These are phyloP conservation scores for Apocheima hispidaria DNA, from an alignment of 2,888 invertebrate genomes.

Conservation along the genomic window DNA sequence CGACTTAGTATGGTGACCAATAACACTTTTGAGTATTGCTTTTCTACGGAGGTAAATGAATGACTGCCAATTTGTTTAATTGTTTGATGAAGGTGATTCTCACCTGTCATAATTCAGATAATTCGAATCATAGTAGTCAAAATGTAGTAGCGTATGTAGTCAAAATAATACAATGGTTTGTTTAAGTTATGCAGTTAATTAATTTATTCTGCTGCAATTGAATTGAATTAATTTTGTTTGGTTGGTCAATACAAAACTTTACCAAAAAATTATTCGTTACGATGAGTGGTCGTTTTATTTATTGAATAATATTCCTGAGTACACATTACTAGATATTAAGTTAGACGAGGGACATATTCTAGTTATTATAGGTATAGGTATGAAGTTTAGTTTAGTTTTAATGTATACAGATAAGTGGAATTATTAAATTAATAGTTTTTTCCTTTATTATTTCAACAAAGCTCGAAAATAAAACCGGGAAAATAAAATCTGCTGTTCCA, in stretches of 20 bases:
- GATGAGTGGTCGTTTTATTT: neutral
- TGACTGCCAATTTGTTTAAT: conserved; percentile 31
- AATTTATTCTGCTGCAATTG: neutral
- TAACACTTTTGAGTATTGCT: conserved; percentile 11
- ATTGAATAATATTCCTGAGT: too few species aligned
- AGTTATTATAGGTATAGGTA: too few species aligned
- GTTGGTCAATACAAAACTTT: neutral
- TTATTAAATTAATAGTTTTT: too few species aligned
- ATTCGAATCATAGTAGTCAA: conserved; percentile 1
- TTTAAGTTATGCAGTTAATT: neutral
- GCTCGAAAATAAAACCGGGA: too few species aligned
- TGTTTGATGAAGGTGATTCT: conserved; percentile 19
- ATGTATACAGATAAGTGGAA: too few species aligned
- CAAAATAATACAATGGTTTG: conserved; percentile 6
- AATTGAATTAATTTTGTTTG: neutral
- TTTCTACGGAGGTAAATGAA: conserved; percentile 17
- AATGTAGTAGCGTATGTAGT: conserved; percentile 13
- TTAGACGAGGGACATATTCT: too few species aligned
- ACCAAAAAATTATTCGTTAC: neutral
- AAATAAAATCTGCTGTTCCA: too few species aligned
- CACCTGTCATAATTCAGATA: conserved; percentile 22
- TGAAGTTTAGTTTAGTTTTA: too few species aligned
- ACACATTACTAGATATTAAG: too few species aligned
- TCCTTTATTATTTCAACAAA: too few species aligned
- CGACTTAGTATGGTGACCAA: conserved; percentile 47